These are phyloP conservation scores for Dendrocincla tyrannina DNA, from an alignment of 2,797 vertebrate species.

Conservation along the genomic window DNA sequence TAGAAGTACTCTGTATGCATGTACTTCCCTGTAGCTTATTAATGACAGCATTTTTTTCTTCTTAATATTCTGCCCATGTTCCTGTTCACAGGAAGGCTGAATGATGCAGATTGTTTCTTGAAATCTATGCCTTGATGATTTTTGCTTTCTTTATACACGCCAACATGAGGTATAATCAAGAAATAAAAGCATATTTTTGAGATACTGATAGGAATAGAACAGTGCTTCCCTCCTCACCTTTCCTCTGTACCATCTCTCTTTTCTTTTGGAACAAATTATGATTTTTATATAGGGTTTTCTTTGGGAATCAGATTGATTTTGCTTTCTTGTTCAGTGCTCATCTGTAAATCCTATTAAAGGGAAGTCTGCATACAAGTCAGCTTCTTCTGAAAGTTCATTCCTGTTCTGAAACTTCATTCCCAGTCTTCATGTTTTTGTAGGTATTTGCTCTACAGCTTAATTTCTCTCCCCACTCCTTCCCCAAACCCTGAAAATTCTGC, in stretches of 20 bases:
- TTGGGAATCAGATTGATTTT: conserved; percentile 20
- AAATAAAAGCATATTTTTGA: conserved; percentile 40
- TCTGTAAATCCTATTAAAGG: neutral
- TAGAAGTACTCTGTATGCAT: conserved; percentile 44
- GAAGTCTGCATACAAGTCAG: neutral
- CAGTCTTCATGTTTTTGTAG: neutral
- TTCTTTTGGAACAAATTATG: neutral
- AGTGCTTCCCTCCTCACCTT: neutral
- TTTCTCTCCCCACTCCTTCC: rapidly evolving
- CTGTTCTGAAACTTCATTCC: neutral
- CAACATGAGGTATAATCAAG: conserved; percentile 32
- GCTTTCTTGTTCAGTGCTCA: neutral
- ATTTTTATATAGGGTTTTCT: neutral
- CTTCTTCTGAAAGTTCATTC: neutral
- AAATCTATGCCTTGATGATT: conserved; percentile 49
- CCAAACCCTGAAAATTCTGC: neutral
- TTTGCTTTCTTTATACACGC: conserved; percentile 25
- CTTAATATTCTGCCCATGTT: conserved; percentile 62
- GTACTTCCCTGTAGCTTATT: conserved; percentile 45
- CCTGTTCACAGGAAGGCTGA: conserved; percentile 55
- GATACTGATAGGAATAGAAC: neutral
- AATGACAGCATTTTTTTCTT: conserved; percentile 57
- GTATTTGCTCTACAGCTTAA: neutral
- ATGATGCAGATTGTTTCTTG: conserved; percentile 57
- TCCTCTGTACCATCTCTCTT: neutral